These are phyloP conservation scores for Maniola jurtina DNA, from an alignment of 1,140 invertebrate species.

Conservation along the genomic window DNA sequence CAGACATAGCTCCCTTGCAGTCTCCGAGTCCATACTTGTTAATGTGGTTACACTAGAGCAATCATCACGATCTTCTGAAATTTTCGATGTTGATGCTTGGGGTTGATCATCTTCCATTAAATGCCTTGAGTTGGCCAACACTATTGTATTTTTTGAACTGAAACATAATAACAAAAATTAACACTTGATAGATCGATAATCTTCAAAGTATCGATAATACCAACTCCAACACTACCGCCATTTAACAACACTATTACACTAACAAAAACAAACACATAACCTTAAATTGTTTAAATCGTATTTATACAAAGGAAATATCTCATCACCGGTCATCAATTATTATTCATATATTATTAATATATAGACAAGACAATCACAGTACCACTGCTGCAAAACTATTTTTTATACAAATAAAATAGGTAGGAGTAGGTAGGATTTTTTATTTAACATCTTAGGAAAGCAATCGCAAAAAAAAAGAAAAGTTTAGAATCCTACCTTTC, in stretches of 20 bases:
- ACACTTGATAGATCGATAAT: slow-evolving; percentile 16
- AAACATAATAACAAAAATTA: slow-evolving; percentile 20
- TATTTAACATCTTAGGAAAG: slow-evolving; percentile 22
- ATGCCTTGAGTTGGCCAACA: slow-evolving; percentile 7
- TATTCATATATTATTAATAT: slow-evolving; percentile 14
- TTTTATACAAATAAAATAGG: slow-evolving; percentile 15
- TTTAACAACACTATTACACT: slow-evolving; percentile 4
- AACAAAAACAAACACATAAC: slow-evolving; percentile 16
- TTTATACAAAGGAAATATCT: slow-evolving; percentile 15
- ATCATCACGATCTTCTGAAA: slow-evolving; percentile 18
- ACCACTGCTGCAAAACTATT: slow-evolving; percentile 19
- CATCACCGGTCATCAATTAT: slow-evolving; percentile 19
- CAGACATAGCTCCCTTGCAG: slow-evolving; percentile 13
- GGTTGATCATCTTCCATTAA: slow-evolving; percentile 19
- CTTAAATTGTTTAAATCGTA: slow-evolving; percentile 18
- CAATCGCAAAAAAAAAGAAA: slow-evolving; percentile 13
- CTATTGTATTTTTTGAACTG: slow-evolving; percentile 15
- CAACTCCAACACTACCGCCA: slow-evolving; percentile 17
- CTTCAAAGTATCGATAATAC: slow-evolving; percentile 17
- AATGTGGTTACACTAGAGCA: slow-evolving; percentile 8
- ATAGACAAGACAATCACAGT: slow-evolving; percentile 11
- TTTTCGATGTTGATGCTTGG: slow-evolving; percentile 21
- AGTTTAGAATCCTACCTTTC: too few species aligned
- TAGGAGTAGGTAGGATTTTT: slow-evolving; percentile 6
- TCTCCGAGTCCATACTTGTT: slow-evolving; percentile 14